Conservation (phyloP, 2,797 vertebrate genomes). For the Pseudochaenichthys georgianus region DNA sequence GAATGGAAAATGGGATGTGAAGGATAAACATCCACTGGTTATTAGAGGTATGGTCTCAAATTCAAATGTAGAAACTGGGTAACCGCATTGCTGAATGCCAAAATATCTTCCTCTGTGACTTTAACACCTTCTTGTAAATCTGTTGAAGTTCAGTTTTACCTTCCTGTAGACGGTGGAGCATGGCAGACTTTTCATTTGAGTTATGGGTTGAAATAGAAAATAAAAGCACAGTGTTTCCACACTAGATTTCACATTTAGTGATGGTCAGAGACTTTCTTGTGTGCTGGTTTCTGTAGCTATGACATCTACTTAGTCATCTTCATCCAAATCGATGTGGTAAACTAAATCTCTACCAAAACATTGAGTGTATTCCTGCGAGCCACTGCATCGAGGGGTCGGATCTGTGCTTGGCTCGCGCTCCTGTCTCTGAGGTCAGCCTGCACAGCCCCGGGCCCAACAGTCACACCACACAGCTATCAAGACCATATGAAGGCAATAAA, state of each 20-base stretch:
- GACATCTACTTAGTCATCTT: slow-evolving; percentile 27
- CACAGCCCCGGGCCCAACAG: slow-evolving; percentile 55
- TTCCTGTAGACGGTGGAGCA: background rate
- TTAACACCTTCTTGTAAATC: slow-evolving; percentile 1
- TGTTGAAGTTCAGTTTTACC: slow-evolving; percentile 17
- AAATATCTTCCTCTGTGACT: slow-evolving; percentile 22
- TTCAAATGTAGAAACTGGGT: slow-evolving; percentile 25
- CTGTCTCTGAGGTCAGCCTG: slow-evolving; percentile 75
- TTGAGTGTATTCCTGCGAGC: slow-evolving; percentile 52
- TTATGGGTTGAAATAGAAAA: background rate
- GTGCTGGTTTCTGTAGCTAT: slow-evolving; percentile 16
- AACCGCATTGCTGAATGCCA: slow-evolving; percentile 1
- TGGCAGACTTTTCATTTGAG: background rate
- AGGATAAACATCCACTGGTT: slow-evolving; percentile 22
- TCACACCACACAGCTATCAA: slow-evolving; percentile 62
- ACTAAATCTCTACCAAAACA: slow-evolving; percentile 54
- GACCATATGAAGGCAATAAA: slow-evolving; percentile 71
- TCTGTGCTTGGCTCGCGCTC: slow-evolving; percentile 63
- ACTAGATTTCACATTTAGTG: slow-evolving; percentile 3
- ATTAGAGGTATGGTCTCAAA: slow-evolving; percentile 38
- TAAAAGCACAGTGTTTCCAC: background rate
- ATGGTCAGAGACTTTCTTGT: background rate
- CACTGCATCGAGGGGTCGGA: slow-evolving; percentile 52
- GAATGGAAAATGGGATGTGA: slow-evolving; percentile 26
- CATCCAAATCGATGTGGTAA: slow-evolving; percentile 53